Evolutionary conservation across 2,113 vertebrate genomes (phyloP).

Genomic region (Okapia johnstoni): DNA sequence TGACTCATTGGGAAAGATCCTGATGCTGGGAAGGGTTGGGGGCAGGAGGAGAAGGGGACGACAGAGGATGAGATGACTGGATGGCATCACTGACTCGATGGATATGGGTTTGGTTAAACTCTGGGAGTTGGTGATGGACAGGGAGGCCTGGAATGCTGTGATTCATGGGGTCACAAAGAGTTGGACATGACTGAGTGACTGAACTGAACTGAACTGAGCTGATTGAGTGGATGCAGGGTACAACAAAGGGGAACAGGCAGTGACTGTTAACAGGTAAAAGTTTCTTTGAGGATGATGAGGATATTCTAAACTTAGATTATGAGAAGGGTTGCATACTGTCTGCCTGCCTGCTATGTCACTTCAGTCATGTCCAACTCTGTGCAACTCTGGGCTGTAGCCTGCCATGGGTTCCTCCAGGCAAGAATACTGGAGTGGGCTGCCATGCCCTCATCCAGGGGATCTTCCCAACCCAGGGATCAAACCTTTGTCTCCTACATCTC

Average conservation of each 20-base stretch:
- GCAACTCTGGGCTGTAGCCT: neutral
- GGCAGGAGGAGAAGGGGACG: too few species aligned
- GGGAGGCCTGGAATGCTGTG: too few species aligned
- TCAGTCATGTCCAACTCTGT: neutral
- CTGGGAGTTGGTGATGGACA: too few species aligned
- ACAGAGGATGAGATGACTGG: too few species aligned
- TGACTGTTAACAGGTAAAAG: neutral
- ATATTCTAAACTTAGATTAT: neutral
- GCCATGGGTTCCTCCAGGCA: neutral
- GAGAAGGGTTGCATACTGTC: neutral
- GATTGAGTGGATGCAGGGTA: fast-evolving
- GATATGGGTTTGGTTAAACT: too few species aligned
- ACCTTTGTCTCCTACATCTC: neutral
- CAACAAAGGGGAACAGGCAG: neutral
- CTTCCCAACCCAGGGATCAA: neutral
- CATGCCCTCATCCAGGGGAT: neutral
- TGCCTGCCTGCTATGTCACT: neutral
- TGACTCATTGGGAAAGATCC: too few species aligned
- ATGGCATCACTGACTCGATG: too few species aligned
- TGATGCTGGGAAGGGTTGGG: too few species aligned
- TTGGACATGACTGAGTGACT: too few species aligned
- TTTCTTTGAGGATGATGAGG: neutral
- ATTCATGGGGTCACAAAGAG: too few species aligned
- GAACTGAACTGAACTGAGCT: too few species aligned
- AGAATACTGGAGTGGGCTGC: neutral